Conservation (phyloP, 2,888 invertebrate species). For the Pammene aurita region DNA sequence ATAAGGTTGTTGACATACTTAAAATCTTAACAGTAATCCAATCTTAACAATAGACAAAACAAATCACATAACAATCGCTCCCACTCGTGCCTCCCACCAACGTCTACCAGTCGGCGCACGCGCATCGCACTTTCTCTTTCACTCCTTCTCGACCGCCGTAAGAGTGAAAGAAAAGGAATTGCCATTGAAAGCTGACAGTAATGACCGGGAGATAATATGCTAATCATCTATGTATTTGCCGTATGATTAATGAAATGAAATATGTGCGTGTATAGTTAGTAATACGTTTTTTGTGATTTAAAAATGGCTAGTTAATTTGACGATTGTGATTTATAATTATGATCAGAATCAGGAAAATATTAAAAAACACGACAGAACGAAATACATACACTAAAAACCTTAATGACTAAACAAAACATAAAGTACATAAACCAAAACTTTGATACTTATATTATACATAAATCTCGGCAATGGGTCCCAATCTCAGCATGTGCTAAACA, state of each 20-base stretch:
- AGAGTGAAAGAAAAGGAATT: conserved; percentile 49
- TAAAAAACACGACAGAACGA: too few species aligned
- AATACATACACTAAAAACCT: too few species aligned
- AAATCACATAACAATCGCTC: conserved; percentile 7
- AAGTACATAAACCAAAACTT: too few species aligned
- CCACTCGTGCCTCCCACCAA: conserved; percentile 28
- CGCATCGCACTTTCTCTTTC: conserved; percentile 29
- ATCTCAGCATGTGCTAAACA: too few species aligned
- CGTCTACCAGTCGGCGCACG: conserved; percentile 22
- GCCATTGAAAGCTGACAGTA: conserved; percentile 59
- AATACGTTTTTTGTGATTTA: conserved; percentile 23
- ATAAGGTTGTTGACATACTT: conserved; percentile 16
- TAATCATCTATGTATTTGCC: conserved; percentile 53
- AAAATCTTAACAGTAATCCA: conserved; percentile 22
- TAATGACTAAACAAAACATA: too few species aligned
- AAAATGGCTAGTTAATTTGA: conserved; percentile 14
- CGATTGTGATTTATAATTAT: conserved; percentile 5
- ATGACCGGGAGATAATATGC: conserved; percentile 56
- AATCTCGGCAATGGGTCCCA: too few species aligned
- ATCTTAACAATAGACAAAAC: conserved; percentile 20
- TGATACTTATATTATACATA: too few species aligned
- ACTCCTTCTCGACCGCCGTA: not conserved
- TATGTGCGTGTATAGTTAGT: conserved; percentile 39
- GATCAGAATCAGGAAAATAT: too few species aligned
- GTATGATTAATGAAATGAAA: conserved; percentile 63